These are phyloP conservation scores for Indicator maculatus DNA, from an alignment of 2,113 vertebrate species.

Conservation along the genomic window DNA sequence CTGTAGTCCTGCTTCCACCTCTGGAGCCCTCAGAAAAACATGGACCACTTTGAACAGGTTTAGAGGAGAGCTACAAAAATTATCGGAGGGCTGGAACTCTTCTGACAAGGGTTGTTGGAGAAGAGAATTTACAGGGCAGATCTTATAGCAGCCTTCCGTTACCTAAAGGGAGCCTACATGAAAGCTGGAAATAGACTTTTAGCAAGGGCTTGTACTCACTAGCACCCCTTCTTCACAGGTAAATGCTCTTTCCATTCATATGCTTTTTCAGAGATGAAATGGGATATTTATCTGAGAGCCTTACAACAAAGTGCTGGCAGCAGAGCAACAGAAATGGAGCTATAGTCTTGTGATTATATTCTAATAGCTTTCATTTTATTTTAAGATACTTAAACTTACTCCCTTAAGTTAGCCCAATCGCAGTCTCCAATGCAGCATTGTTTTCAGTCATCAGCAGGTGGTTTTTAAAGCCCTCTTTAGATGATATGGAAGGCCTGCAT, in stretches of 20 bases:
- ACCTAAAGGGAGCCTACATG: background rate
- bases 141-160: background rate
- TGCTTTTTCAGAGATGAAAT: background rate
- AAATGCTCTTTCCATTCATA: background rate
- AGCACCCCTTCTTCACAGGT: background rate
- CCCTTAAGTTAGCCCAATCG: background rate
- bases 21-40: too few relatives aligned
- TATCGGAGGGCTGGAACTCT: background rate
- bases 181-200: background rate
- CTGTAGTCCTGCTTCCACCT: too few relatives aligned
- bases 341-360: background rate
- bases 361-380: conserved; percentile 44
- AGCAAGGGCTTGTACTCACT: background rate
- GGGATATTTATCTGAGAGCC: background rate
- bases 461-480: conserved; percentile 44
- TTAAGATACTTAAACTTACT: conserved; percentile 7
- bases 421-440: background rate
- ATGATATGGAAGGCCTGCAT: conserved; percentile 1
- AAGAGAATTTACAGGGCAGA: background rate
- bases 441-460: conserved; percentile 47
- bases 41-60: background rate
- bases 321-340: background rate
- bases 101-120: background rate
- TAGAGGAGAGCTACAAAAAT: background rate
- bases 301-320: background rate